Percentiles rank a stretch among this genome's conserved stretches.
phyloP scores from a whole-genome alignment of 1,140 invertebrate genomes.

The Philotrypesis tridentata region DNA sequence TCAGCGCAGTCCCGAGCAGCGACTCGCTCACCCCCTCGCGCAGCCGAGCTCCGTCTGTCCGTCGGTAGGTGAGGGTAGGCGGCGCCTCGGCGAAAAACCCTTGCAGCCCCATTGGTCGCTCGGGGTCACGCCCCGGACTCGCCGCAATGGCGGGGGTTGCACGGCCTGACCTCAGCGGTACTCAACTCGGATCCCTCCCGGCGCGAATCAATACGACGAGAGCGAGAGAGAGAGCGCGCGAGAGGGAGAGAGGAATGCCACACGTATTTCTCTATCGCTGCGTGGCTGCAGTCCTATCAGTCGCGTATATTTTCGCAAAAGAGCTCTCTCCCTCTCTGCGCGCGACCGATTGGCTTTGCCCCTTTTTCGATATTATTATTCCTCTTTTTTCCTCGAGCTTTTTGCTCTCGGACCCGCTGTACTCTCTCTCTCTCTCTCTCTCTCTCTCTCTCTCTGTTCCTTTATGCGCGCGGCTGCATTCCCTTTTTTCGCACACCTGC shows the following conservation, averaged over 20 bases:
- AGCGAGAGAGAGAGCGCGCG: not conserved
- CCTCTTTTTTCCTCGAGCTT: not conserved
- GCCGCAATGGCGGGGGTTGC: conserved; percentile 44
- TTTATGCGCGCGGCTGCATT: too few species aligned
- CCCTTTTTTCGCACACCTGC: too few species aligned
- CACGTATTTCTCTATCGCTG: too few species aligned
- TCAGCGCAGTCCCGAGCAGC: not conserved
- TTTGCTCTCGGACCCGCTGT: not conserved
- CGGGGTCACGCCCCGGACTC: conserved; percentile 32
- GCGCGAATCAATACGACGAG: conserved; percentile 48
- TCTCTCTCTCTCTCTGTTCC: too few species aligned
- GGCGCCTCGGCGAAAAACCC: conserved; percentile 35
- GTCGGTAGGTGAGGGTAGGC: conserved; percentile 29
- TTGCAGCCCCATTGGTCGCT: conserved; percentile 41
- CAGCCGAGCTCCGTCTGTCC: not conserved
- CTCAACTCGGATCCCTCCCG: conserved; percentile 48
- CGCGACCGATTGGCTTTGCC: not conserved
- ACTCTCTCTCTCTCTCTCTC: too few species aligned
- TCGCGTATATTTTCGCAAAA: not conserved
- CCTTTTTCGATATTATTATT: not conserved
- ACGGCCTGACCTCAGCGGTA: conserved; percentile 46
- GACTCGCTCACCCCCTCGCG: not conserved
- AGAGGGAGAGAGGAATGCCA: not conserved
- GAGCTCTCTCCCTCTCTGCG: not conserved
- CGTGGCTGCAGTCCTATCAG: not conserved